Percentiles rank a stretch among this genome's conserved stretches.
These are phyloP conservation scores for Drosophila kurseongensis DNA, from an alignment of 1,140 invertebrate genomes.

Conservation along the genomic window DNA sequence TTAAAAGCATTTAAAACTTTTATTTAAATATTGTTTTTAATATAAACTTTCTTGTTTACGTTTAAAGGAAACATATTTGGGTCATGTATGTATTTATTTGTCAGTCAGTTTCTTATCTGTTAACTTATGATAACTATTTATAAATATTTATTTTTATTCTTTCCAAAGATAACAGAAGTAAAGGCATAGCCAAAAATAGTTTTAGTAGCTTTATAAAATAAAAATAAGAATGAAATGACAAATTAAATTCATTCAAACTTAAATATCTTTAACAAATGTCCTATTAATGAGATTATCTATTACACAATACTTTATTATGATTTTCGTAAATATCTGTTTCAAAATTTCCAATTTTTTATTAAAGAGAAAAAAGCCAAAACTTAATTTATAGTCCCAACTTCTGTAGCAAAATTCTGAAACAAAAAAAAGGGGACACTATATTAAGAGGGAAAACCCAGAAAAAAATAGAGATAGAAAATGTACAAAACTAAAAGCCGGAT, in stretches of 20 bases:
- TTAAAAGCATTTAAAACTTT: background rate
- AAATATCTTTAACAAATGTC: background rate
- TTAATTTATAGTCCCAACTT: background rate
- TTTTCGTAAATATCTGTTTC: background rate
- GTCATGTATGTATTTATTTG: background rate
- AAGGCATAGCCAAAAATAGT: too few species aligned
- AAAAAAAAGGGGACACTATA: background rate
- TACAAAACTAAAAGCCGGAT: conserved; percentile 69
- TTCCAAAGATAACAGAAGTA: too few species aligned
- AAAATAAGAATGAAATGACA: too few species aligned
- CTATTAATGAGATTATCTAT: background rate
- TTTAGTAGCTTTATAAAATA: too few species aligned
- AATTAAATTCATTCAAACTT: too few species aligned
- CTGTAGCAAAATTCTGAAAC: too few species aligned
- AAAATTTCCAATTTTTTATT: background rate
- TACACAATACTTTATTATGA: background rate
- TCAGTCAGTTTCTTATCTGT: background rate
- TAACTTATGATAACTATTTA: too few species aligned
- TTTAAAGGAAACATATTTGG: background rate
- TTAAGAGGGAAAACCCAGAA: background rate
- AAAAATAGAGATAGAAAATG: conserved; percentile 13
- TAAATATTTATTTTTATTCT: too few species aligned
- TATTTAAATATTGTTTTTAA: too few species aligned
- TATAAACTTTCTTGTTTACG: background rate
- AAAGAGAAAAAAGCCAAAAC: background rate